A percentile compares a stretch with the other conserved stretches of the same genome.
Conservation (phyloP, 2,113 vertebrate species). For the Plecturocebus donacophilus region DNA sequence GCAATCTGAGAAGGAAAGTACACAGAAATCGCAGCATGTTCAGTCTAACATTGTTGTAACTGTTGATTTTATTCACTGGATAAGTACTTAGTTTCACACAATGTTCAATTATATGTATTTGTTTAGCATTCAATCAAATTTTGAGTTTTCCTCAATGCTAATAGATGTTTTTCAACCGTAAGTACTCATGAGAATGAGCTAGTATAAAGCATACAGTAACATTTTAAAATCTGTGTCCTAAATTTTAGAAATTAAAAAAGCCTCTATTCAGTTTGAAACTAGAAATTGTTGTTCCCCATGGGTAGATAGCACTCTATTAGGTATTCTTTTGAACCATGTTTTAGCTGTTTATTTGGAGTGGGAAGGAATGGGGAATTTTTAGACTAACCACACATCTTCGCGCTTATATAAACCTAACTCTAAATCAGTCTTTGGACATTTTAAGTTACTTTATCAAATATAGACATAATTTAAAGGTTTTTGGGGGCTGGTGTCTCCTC, state of each 20-base stretch:
- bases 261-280: background rate
- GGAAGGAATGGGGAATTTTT: background rate
- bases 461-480: background rate
- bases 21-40: background rate
- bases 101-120: slow-evolving; percentile 43
- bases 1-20: slow-evolving; percentile 5
- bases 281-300: slow-evolving; percentile 35
- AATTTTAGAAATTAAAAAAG: slow-evolving; percentile 38
- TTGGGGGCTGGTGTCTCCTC: background rate
- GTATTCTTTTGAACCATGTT: background rate
- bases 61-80: slow-evolving; percentile 10
- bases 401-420: background rate
- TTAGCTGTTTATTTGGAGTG: background rate
- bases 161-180: background rate
- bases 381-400: background rate
- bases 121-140: slow-evolving; percentile 52
- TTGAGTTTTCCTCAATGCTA: slow-evolving; percentile 31
- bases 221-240: slow-evolving; percentile 22
- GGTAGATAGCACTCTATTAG: background rate
- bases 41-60: background rate
- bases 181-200: background rate
- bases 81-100: slow-evolving; percentile 24
- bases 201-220: slow-evolving; percentile 20
- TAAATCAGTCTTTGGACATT: background rate
- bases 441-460: background rate